Base-by-base conservation (phyloP, 1,140 invertebrate genomes). In the Cotesia vestalis region DNA sequence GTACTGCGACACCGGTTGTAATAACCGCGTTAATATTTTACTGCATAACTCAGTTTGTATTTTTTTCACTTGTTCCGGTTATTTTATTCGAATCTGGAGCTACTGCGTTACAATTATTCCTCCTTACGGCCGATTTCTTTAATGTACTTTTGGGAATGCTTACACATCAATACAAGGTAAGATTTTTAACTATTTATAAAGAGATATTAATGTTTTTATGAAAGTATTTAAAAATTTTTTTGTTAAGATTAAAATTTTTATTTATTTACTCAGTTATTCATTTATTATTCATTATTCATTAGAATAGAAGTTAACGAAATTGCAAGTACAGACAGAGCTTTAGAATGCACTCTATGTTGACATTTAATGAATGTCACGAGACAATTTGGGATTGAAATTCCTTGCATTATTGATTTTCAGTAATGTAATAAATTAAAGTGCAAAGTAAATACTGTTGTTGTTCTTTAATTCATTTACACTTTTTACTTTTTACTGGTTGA, bases 61-160 rank as follows among this genome's bases (percentile, higher is more conserved):
- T 96, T 78, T 95, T 95, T 83, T 91, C 91, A 36, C 83, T 94
- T 62, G 91, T 94, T 75, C 91, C 94, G 40, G 87, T 93, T 46
- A 92, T 95, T 79, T 87, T 96, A 73, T 89, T 91, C 78, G 89
- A 93, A 78, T 94, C 94, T 20, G 93, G 94, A 12, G 93, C 95
- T 17, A 93, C 95, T 14, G 91, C 94, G 62, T 85, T 95, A 76
- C 95, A 96, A 82, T 85, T 97, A 14, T 93, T 94, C 4, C 90
- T 96, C 69, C 86, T 96, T 34, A 94, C 94, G 1, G 91, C 95
- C 0, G 94, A 96, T 86, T 96, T 95, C 81, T 96, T 95, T 84
- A 92, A 94, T 51, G 89, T 96, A 52, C 89, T 96, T 67, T 89
- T 91, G 72, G 94, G 94, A 75, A 91, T 96, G 78, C 89, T 92